Conservation (phyloP, 2,797 vertebrate species). For the Sphenopsis melanotis region DNA sequence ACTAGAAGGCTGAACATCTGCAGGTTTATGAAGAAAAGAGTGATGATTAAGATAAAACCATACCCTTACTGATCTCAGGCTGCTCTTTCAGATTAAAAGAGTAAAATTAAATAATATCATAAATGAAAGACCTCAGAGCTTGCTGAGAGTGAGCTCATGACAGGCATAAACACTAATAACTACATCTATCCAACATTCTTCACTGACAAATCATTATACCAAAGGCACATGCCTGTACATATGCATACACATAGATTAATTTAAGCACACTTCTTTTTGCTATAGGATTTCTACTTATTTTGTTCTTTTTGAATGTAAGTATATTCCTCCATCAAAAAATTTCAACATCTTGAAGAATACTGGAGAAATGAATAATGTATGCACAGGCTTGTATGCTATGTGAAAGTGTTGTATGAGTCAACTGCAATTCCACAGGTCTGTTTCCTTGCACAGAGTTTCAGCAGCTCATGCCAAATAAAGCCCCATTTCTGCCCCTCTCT, state of each 20-base stretch:
- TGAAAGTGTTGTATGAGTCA: background rate
- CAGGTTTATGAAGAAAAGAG: conserved; percentile 42
- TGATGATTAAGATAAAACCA: conserved; percentile 46
- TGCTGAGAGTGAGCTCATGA: background rate
- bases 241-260: background rate
- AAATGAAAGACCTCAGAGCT: conserved; percentile 3
- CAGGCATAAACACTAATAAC: background rate
- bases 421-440: background rate
- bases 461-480: background rate
- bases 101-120: conserved; percentile 31
- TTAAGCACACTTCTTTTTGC: background rate
- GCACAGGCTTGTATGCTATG: background rate
- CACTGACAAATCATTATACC: background rate
- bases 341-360: background rate
- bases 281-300: background rate
- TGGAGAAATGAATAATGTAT: background rate
- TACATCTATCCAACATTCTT: background rate
- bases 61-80: background rate
- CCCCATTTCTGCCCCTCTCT: background rate
- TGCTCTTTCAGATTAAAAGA: conserved; percentile 25
- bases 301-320: background rate
- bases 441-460: background rate
- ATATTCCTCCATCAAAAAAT: background rate
- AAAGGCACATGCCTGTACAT: background rate
- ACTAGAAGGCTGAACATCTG: conserved; percentile 23